A percentile compares a stretch with the other conserved stretches of the same genome.
Evolutionary conservation across 2,888 invertebrate genomes (phyloP).

Genomic region (Eupithecia subfuscata): DNA sequence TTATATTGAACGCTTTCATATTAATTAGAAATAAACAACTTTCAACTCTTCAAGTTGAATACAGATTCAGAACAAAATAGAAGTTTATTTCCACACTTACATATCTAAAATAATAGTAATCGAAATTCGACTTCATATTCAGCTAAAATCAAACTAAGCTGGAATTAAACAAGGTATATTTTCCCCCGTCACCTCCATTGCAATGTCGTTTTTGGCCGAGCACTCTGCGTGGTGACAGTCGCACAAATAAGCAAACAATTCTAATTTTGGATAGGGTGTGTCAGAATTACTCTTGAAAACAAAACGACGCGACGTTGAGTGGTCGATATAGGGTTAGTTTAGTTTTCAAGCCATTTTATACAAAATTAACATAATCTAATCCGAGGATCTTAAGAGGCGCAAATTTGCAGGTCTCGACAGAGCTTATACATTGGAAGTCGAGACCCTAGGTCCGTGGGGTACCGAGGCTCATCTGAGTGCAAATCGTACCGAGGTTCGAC

Average conservation of each 20-base stretch:
- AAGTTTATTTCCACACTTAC: neutral
- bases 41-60: neutral
- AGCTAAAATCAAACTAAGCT: neutral
- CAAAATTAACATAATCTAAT: neutral
- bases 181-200: constrained; percentile 6
- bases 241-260: constrained; percentile 18
- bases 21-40: neutral
- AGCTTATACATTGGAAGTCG: too few relatives aligned
- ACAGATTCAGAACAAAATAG: neutral
- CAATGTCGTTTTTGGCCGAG: constrained; percentile 24
- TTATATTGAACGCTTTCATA: neutral
- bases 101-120: neutral
- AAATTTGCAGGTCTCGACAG: too few relatives aligned
- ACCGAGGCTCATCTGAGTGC: too few relatives aligned
- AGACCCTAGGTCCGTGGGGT: too few relatives aligned
- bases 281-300: neutral
- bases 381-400: too few relatives aligned
- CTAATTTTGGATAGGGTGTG: constrained; percentile 16
- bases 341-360: neutral
- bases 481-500: too few relatives aligned
- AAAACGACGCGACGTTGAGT: neutral
- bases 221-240: constrained; percentile 21
- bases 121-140: neutral
- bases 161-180: constrained; percentile 1
- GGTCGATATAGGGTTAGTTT: neutral